A percentile compares a stretch with the other conserved stretches of the same genome.
Conservation (phyloP, 1,140 invertebrate genomes). For the Amphibalanus amphitrite region DNA sequence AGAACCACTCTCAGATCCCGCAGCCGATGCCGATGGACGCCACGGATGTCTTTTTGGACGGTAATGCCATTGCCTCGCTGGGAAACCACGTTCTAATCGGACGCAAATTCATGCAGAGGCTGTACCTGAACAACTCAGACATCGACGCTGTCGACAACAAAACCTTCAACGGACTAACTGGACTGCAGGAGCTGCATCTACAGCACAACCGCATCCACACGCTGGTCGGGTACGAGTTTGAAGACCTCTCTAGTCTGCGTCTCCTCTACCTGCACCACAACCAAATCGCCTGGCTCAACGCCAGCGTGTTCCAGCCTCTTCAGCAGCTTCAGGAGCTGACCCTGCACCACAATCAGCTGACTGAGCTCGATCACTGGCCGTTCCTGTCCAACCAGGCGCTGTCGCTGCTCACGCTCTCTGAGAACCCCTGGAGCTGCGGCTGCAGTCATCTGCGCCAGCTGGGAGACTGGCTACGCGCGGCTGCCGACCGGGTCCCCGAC, state of each 20-base stretch:
- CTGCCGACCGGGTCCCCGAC: background rate
- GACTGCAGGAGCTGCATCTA: conserved; percentile 54
- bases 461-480: conserved; percentile 50
- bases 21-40: conserved; percentile 80
- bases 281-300: conserved; percentile 48
- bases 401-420: conserved; percentile 43
- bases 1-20: conserved; percentile 53
- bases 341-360: conserved; percentile 58
- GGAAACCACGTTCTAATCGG: conserved; percentile 82
- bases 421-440: conserved; percentile 73
- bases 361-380: conserved; percentile 55
- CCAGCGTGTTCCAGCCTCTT: conserved; percentile 55
- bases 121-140: conserved; percentile 69
- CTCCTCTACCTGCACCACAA: conserved; percentile 47
- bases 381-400: conserved; percentile 35
- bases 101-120: conserved; percentile 62
- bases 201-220: conserved; percentile 68
- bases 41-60: conserved; percentile 74
- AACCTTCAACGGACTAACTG: conserved; percentile 69
- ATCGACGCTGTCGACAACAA: conserved; percentile 76
- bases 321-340: conserved; percentile 47
- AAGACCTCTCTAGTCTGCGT: conserved; percentile 43
- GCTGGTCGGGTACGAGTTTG: conserved; percentile 63
- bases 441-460: conserved; percentile 63
- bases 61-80: conserved; percentile 59